phyloP scores from a whole-genome alignment of 2,888 invertebrate species.

The Diaphora mendica region DNA sequence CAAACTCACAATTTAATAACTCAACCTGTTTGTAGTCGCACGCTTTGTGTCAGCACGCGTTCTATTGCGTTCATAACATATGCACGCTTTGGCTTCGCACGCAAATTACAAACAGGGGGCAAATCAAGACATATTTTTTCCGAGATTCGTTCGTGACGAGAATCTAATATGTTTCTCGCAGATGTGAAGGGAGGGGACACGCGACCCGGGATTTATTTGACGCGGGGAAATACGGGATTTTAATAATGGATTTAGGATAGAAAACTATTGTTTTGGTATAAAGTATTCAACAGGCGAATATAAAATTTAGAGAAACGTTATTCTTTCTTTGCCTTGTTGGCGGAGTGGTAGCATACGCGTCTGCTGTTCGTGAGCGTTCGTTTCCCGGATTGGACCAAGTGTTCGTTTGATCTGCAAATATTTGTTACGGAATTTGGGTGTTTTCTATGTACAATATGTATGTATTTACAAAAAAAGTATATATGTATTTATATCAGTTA shows the following conservation, averaged over 20 bases:
- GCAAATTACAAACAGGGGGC: constrained; percentile 15
- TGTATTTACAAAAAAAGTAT: no score
- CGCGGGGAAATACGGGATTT: constrained; percentile 1
- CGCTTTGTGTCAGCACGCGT: constrained; percentile 10
- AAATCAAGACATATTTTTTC: constrained; percentile 30
- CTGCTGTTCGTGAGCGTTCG: no score
- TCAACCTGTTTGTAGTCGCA: neutral
- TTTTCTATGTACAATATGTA: no score
- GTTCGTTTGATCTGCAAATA: no score
- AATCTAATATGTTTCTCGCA: constrained; percentile 25
- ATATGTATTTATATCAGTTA: no score
- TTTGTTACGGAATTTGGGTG: no score
- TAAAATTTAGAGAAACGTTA: neutral
- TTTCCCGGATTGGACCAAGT: no score
- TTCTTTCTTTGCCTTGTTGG: neutral
- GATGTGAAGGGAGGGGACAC: constrained; percentile 8
- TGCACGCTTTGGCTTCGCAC: constrained; percentile 12
- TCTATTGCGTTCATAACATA: constrained; percentile 15
- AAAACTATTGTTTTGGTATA: neutral
- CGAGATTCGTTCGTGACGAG: constrained; percentile 23
- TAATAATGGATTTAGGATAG: neutral
- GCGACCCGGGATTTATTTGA: constrained; percentile 1
- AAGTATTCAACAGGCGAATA: neutral
- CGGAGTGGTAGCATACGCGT: no score
- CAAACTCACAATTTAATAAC: constrained; percentile 4